Evolutionary conservation across 2,113 vertebrate species (phyloP).

Genomic region (Ardeotis arabs): DNA sequence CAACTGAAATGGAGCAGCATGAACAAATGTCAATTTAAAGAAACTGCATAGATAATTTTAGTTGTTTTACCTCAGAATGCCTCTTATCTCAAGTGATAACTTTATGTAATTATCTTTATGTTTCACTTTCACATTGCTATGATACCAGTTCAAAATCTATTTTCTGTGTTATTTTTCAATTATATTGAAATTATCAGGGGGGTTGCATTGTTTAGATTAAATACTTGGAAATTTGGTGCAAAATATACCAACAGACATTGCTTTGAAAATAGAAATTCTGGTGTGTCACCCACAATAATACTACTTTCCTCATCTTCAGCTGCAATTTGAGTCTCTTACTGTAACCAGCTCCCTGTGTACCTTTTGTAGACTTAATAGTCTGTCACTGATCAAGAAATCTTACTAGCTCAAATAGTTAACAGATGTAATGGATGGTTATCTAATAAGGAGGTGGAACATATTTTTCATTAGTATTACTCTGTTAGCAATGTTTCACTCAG

Average conservation of each 20-base stretch:
- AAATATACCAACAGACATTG: neutral
- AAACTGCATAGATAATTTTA: neutral
- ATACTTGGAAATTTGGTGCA: neutral
- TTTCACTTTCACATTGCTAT: neutral
- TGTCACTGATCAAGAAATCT: neutral
- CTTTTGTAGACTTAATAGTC: neutral
- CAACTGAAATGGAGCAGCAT: neutral
- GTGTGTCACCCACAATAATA: neutral
- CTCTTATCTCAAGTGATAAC: neutral
- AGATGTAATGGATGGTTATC: neutral
- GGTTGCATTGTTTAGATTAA: neutral
- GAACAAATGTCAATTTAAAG: neutral
- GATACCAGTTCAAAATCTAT: neutral
- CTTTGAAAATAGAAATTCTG: neutral
- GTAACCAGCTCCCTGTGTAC: neutral
- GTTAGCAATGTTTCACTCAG: neutral
- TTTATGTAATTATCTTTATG: neutral
- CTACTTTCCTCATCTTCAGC: neutral
- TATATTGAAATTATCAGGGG: neutral
- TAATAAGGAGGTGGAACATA: neutral
- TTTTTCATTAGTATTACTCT: neutral
- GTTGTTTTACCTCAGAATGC: neutral
- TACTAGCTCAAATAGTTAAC: neutral
- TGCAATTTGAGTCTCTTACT: neutral
- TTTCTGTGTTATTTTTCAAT: neutral